These are phyloP conservation scores for Lytechinus variegatus DNA, from an alignment of 35 echinoderm and acorn worm species.

Conservation along the genomic window DNA sequence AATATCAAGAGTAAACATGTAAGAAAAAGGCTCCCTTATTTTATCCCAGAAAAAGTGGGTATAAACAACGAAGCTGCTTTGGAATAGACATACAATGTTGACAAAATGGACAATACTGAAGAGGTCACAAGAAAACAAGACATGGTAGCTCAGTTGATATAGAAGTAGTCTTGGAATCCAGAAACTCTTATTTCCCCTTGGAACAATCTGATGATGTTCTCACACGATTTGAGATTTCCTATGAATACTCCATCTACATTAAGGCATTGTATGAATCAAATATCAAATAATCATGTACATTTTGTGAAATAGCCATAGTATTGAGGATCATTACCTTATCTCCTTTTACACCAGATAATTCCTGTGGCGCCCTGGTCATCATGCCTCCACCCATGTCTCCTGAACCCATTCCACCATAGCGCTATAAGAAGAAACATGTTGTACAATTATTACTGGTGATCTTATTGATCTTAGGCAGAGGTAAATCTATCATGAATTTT, in stretches of 20 bases:
- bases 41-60: too few relatives aligned
- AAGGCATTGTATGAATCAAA: too few relatives aligned
- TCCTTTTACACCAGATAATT: not conserved
- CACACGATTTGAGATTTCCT: too few relatives aligned
- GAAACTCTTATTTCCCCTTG: too few relatives aligned
- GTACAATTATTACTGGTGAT: not conserved
- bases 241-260: too few relatives aligned
- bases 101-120: not conserved
- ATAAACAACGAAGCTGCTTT: not conserved
- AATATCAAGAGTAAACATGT: not conserved
- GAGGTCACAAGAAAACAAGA: too few relatives aligned
- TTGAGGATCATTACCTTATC: not conserved
- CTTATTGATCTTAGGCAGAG: not conserved
- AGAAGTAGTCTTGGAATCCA: too few relatives aligned
- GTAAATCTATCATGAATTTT: not conserved
- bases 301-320: not conserved
- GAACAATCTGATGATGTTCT: too few relatives aligned
- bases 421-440: not conserved
- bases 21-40: too few relatives aligned
- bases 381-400: not conserved
- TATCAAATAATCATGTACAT: too few relatives aligned
- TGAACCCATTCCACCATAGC: not conserved
- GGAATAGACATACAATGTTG: not conserved
- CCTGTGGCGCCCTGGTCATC: not conserved
- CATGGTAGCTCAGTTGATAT: too few relatives aligned